Conservation (phyloP, 2,888 invertebrate species). For the Campaea margaritaria region DNA sequence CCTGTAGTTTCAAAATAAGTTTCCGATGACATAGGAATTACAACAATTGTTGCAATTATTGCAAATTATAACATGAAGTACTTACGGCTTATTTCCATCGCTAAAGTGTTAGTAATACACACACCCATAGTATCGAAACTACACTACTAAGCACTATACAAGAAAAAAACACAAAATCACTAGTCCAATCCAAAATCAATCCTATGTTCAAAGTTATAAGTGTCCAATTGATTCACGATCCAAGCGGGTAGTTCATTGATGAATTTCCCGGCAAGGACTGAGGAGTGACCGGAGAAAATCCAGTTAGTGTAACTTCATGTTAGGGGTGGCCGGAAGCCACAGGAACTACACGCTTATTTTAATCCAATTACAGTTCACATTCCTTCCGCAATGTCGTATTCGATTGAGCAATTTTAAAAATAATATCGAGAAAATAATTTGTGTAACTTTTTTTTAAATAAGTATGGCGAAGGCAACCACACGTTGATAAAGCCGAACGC, state of each 20-base stretch:
- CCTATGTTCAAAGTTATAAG: conserved; percentile 30
- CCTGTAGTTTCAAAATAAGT: neutral
- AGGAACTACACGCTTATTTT: conserved; percentile 52
- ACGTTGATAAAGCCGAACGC: conserved; percentile 53
- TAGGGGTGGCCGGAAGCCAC: conserved; percentile 66
- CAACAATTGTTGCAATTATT: neutral
- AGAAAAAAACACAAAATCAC: conserved; percentile 27
- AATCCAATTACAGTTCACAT: conserved; percentile 61
- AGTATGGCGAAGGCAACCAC: conserved; percentile 51
- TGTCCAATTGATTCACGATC: conserved; percentile 25
- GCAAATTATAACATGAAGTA: conserved; percentile 33
- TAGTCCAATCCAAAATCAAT: conserved; percentile 33
- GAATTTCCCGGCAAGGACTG: conserved; percentile 48
- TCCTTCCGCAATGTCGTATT: conserved; percentile 38
- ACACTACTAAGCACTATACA: conserved; percentile 38
- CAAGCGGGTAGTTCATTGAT: conserved; percentile 38
- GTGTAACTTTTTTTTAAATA: neutral
- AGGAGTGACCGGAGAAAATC: conserved; percentile 55
- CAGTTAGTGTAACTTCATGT: conserved; percentile 57
- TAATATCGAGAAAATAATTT: neutral
- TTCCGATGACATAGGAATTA: neutral
- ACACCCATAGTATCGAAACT: conserved; percentile 67
- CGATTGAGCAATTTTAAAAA: conserved; percentile 1
- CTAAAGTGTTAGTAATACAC: conserved; percentile 71
- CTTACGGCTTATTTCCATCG: conserved; percentile 81